Evolutionary conservation across 1,140 invertebrate genomes (phyloP).

Genomic region (Drosophila sproati): DNA sequence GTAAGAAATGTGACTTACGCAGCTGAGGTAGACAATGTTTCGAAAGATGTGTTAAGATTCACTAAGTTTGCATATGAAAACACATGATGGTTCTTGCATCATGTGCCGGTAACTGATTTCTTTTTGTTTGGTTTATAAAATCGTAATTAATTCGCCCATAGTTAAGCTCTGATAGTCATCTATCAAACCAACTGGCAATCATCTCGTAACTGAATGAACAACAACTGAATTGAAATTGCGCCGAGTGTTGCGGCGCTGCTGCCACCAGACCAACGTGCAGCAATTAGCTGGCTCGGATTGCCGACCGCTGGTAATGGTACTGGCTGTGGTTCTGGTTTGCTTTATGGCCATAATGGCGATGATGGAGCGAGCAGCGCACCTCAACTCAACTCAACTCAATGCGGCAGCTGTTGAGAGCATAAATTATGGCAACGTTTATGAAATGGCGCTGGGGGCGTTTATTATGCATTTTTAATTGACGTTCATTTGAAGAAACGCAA

Average conservation of each 20-base stretch:
- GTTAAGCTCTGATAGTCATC: constrained; percentile 26
- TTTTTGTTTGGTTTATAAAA: not conserved
- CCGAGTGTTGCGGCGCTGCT: not conserved
- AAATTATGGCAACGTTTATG: constrained; percentile 76
- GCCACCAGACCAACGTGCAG: constrained; percentile 16
- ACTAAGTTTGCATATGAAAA: not conserved
- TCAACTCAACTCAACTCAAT: not conserved
- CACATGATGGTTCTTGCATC: not conserved
- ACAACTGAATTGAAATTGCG: constrained; percentile 23
- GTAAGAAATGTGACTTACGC: no score
- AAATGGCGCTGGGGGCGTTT: constrained; percentile 79
- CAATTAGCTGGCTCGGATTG: constrained; percentile 30
- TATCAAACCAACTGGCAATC: constrained; percentile 46
- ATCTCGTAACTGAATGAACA: constrained; percentile 20
- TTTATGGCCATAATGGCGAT: constrained; percentile 39
- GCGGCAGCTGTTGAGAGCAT: constrained; percentile 52
- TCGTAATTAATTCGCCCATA: constrained; percentile 10
- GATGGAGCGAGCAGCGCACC: constrained; percentile 27
- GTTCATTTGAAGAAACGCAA: constrained; percentile 79
- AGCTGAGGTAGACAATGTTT: no score
- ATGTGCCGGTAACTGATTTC: not conserved
- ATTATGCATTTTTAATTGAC: constrained; percentile 83
- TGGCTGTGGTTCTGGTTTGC: constrained; percentile 22
- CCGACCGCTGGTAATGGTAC: constrained; percentile 8
- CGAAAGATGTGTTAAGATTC: not conserved